Percentiles rank a stretch among this genome's conserved stretches.
phyloP scores from a whole-genome alignment of 2,113 vertebrate genomes.

The Callipepla squamata region DNA sequence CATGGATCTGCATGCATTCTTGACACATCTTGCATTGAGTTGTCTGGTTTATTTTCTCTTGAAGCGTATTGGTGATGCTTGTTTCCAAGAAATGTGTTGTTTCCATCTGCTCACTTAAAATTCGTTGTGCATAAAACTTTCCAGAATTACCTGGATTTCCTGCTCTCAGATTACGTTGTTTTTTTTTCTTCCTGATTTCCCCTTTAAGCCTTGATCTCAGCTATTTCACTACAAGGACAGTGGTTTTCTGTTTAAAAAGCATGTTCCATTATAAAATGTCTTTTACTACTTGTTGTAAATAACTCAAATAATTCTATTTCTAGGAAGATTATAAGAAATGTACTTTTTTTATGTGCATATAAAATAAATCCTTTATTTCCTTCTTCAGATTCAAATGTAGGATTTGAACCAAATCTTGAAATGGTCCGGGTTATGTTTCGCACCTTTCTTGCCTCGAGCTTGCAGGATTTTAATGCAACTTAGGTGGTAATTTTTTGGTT shows the following conservation, averaged over 20 bases:
- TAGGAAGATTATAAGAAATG: slow-evolving; percentile 34
- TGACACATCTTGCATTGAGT: not conserved
- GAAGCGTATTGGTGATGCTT: not conserved
- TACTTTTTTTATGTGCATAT: slow-evolving; percentile 20
- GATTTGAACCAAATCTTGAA: slow-evolving; percentile 1
- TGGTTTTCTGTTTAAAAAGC: slow-evolving; percentile 38
- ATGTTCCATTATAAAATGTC: slow-evolving; percentile 25
- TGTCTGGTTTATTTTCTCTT: slow-evolving; percentile 15
- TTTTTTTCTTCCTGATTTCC: not conserved
- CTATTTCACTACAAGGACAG: not conserved
- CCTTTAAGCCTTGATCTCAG: not conserved
- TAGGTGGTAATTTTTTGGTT: not conserved
- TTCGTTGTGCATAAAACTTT: slow-evolving; percentile 3
- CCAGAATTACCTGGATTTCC: slow-evolving; percentile 38
- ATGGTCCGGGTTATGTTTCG: not conserved
- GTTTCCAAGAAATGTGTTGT: slow-evolving; percentile 20
- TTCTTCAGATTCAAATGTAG: slow-evolving; percentile 27
- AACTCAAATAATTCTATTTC: slow-evolving; percentile 48
- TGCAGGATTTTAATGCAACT: not conserved
- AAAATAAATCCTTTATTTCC: slow-evolving; percentile 68
- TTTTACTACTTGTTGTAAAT: slow-evolving; percentile 46
- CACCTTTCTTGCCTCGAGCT: not conserved
- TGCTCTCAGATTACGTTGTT: slow-evolving; percentile 14
- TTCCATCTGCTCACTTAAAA: slow-evolving; percentile 3
- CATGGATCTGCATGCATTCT: not conserved